phyloP scores from a whole-genome alignment of 2,113 vertebrate genomes.

The Haemorhous mexicanus region DNA sequence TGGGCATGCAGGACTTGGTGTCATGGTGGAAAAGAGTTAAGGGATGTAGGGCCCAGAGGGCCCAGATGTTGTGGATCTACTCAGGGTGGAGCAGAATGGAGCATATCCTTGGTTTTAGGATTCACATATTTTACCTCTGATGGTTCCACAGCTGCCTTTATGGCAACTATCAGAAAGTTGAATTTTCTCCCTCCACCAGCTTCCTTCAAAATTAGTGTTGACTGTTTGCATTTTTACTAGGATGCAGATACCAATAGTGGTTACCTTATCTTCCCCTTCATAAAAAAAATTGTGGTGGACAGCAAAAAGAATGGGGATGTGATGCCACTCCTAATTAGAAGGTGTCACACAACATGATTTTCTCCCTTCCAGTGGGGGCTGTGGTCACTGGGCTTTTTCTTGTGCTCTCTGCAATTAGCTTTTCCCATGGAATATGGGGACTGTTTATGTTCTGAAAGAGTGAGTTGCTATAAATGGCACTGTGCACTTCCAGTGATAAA shows the following conservation, averaged over 20 bases:
- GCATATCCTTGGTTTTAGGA: neutral
- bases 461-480: neutral
- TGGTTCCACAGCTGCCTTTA: neutral
- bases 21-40: neutral
- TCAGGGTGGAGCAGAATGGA: neutral
- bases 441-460: neutral
- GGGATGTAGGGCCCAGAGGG: neutral
- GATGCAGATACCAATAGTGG: neutral
- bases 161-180: neutral
- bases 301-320: neutral
- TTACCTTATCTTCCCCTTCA: neutral
- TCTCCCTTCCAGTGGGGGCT: neutral
- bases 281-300: neutral
- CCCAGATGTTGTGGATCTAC: neutral
- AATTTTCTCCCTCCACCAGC: neutral
- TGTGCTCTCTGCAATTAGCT: neutral
- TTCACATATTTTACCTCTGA: neutral
- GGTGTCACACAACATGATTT: neutral
- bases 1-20: neutral
- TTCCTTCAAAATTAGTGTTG: neutral
- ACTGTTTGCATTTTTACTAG: neutral
- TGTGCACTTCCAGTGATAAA: neutral
- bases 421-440: neutral
- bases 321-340: neutral
- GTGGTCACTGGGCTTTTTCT: neutral